A percentile compares a stretch with the other conserved stretches of the same genome.
phyloP scores from a whole-genome alignment of 2,888 invertebrate species.

The Apodemia mormo region DNA sequence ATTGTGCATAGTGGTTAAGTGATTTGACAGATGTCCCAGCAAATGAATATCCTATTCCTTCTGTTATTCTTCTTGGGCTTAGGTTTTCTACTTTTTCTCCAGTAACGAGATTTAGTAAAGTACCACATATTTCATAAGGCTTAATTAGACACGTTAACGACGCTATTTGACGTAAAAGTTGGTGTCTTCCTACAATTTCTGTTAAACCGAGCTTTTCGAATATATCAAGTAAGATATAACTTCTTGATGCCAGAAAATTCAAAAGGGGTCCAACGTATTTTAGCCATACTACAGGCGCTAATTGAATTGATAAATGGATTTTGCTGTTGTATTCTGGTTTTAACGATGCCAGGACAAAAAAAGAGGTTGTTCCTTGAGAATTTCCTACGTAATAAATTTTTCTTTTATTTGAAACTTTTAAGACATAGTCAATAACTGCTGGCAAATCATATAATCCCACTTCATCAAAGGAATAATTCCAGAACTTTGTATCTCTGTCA shows the following conservation, averaged over 20 bases:
- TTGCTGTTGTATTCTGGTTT: slow-evolving; percentile 80
- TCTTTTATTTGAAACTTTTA: slow-evolving; percentile 62
- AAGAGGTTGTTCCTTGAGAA: slow-evolving; percentile 84
- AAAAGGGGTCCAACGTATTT: too few relatives aligned
- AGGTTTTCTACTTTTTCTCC: too few relatives aligned
- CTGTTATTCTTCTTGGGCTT: neutral
- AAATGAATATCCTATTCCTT: neutral
- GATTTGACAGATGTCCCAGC: slow-evolving; percentile 1
- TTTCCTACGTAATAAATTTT: slow-evolving; percentile 85
- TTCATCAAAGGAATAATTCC: slow-evolving; percentile 85
- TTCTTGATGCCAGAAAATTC: too few relatives aligned
- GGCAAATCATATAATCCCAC: slow-evolving; percentile 86
- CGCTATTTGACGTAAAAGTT: too few relatives aligned
- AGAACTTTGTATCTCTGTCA: slow-evolving; percentile 57
- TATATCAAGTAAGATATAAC: too few relatives aligned
- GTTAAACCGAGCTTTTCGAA: too few relatives aligned
- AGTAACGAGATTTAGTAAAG: too few relatives aligned
- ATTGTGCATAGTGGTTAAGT: slow-evolving; percentile 12
- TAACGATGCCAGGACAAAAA: slow-evolving; percentile 74
- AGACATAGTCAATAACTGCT: slow-evolving; percentile 69
- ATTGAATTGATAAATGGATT: slow-evolving; percentile 71
- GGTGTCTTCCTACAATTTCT: too few relatives aligned
- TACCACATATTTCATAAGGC: too few relatives aligned
- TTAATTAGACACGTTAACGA: too few relatives aligned
- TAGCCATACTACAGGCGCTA: slow-evolving; percentile 73